A percentile compares a stretch with the other conserved stretches of the same genome.
These are phyloP conservation scores for Eunapius fragilis DNA, from an alignment of 37 sponge, comb jelly and placozoan species.

Conservation along the genomic window DNA sequence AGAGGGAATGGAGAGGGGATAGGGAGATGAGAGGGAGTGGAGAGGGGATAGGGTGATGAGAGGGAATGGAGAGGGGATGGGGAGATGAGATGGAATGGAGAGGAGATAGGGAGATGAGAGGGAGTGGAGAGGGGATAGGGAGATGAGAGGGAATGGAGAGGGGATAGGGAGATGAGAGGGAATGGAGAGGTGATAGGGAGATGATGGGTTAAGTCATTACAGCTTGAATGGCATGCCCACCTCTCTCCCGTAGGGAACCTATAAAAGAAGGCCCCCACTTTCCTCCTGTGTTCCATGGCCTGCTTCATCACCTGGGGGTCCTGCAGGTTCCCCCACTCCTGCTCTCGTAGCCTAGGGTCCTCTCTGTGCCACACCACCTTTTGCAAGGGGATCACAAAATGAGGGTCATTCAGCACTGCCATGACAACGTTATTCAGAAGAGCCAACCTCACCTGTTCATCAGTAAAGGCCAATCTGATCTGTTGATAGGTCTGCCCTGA, in stretches of 20 bases:
- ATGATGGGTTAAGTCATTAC: not conserved
- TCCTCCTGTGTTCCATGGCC: conserved; percentile 65
- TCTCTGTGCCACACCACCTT: conserved; percentile 67
- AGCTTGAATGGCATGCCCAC: not conserved
- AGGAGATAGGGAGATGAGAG: too few species aligned
- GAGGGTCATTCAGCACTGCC: not conserved
- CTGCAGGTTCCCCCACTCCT: conserved; percentile 92
- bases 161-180: too few species aligned
- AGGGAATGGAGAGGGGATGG: too few species aligned
- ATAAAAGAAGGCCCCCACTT: conserved; percentile 79
- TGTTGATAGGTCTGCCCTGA: conserved; percentile 71
- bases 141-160: too few species aligned
- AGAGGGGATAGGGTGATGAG: too few species aligned
- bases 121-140: too few species aligned
- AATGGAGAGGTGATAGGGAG: not conserved
- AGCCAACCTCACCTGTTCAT: conserved; percentile 64
- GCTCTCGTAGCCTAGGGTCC: conserved; percentile 84
- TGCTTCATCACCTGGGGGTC: conserved; percentile 45
- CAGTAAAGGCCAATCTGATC: conserved; percentile 53
- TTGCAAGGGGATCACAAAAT: too few species aligned
- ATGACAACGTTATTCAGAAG: not conserved
- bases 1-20: too few species aligned
- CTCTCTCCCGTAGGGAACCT: conserved; percentile 90
- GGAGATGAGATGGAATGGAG: too few species aligned
- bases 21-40: too few species aligned